Percentiles rank a stretch among this genome's conserved stretches.
Conservation (phyloP, 53 echinoderm and acorn worm species). For the Temnopleurus reevesii region DNA sequence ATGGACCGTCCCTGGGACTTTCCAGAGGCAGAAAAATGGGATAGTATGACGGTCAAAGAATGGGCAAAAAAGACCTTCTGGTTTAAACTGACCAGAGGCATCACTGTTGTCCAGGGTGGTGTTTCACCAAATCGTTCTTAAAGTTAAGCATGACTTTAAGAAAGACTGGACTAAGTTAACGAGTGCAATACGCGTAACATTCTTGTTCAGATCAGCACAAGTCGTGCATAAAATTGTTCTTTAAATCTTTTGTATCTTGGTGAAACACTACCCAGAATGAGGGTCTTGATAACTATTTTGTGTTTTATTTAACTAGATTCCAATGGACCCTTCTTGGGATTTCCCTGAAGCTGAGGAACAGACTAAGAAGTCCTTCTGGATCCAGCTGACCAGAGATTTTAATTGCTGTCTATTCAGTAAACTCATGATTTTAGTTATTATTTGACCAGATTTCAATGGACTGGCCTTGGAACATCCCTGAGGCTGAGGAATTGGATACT, state of each 20-base stretch:
- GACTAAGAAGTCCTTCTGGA: slow-evolving; percentile 72
- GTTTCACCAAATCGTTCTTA: too few species aligned
- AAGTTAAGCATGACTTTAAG: too few species aligned
- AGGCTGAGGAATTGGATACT: slow-evolving; percentile 68
- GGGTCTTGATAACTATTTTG: too few species aligned
- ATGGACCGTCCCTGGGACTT: slow-evolving; percentile 78
- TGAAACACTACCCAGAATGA: too few species aligned
- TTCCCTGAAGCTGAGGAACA: slow-evolving; percentile 77
- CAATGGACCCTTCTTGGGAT: slow-evolving; percentile 76
- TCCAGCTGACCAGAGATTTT: slow-evolving; percentile 39
- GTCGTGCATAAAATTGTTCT: too few species aligned
- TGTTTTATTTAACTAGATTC: slow-evolving; percentile 47
- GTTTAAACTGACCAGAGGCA: slow-evolving; percentile 45
- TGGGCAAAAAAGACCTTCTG: slow-evolving; percentile 76
- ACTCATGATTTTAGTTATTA: too few species aligned
- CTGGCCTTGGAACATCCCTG: slow-evolving; percentile 77
- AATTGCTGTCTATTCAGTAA: background rate
- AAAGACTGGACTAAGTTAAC: too few species aligned
- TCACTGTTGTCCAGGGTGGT: background rate
- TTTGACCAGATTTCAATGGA: too few species aligned
- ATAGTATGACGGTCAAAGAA: slow-evolving; percentile 77
- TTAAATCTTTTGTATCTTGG: too few species aligned
- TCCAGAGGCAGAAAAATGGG: slow-evolving; percentile 75
- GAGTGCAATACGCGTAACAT: too few species aligned
- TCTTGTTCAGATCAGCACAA: too few species aligned